A percentile compares a stretch with the other conserved stretches of the same genome.
Conservation (phyloP, 2,113 vertebrate genomes). For the Progne subis region DNA sequence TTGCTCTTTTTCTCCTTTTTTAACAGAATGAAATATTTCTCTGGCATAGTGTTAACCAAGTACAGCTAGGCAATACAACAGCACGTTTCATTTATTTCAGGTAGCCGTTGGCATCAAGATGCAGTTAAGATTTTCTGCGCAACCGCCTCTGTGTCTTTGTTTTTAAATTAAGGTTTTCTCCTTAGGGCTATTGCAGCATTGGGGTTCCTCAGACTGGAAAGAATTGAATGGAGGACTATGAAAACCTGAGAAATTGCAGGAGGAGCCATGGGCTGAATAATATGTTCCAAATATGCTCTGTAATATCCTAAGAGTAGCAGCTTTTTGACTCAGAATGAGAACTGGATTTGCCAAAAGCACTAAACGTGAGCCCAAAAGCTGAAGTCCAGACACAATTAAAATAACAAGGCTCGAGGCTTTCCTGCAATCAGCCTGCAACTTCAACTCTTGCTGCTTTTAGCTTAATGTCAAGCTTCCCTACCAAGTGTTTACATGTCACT, state of each 20-base stretch:
- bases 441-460: not conserved
- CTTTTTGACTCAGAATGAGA: not conserved
- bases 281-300: not conserved
- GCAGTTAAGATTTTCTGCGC: not conserved
- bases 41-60: not conserved
- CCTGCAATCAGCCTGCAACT: not conserved
- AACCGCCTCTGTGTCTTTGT: not conserved
- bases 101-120: not conserved
- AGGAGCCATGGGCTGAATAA: not conserved
- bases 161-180: constrained; percentile 38
- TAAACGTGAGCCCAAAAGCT: not conserved
- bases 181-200: not conserved
- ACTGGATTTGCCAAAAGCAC: constrained; percentile 8
- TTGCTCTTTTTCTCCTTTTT: not conserved
- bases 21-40: not conserved
- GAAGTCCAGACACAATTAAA: constrained; percentile 16
- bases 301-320: not conserved
- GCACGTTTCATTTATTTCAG: not conserved
- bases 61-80: not conserved
- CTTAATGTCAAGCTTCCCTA: not conserved
- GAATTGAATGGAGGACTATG: not conserved
- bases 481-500: not conserved
- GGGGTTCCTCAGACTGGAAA: not conserved
- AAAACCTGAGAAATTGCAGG: not conserved
- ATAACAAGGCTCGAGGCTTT: not conserved